Percentiles rank a stretch among this genome's conserved stretches.
Conservation (phyloP, 92 coral and sea anemone species). For the Plumapathes pennacea region DNA sequence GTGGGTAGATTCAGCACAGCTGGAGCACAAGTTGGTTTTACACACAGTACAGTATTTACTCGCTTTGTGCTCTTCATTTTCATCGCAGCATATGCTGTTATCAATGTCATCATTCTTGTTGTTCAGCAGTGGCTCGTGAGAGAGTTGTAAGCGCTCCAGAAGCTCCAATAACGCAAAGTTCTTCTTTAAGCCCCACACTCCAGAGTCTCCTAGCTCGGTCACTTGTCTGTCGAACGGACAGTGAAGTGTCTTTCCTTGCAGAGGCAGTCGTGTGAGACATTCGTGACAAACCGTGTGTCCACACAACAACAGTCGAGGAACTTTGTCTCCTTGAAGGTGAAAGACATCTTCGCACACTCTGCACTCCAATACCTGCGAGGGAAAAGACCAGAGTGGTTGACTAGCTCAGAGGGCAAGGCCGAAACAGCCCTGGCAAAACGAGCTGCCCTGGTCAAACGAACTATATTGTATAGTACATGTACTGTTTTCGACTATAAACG, state of each 20-base stretch:
- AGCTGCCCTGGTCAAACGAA: no score
- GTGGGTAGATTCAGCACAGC: slow-evolving; percentile 88
- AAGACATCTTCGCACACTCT: slow-evolving; percentile 98
- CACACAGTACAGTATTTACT: slow-evolving; percentile 88
- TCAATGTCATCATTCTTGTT: slow-evolving; percentile 60
- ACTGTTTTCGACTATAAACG: no score
- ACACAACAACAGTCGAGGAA: slow-evolving; percentile 89
- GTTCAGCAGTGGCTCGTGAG: slow-evolving; percentile 64
- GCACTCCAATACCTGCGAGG: slow-evolving; percentile 83
- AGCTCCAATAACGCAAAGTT: slow-evolving; percentile 95
- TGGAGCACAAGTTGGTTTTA: slow-evolving; percentile 70
- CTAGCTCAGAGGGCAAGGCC: no score
- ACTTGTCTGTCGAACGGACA: slow-evolving; percentile 98
- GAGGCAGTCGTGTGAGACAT: slow-evolving; percentile 86
- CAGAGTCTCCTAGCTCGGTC: slow-evolving; percentile 95
- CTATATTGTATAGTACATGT: no score
- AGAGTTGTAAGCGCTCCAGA: slow-evolving; percentile 77
- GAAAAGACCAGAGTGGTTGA: no score
- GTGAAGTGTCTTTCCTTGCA: slow-evolving; percentile 70
- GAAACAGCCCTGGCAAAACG: no score
- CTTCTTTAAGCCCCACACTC: slow-evolving; percentile 98
- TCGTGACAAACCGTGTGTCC: slow-evolving; percentile 99
- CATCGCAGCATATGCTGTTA: slow-evolving; percentile 86
- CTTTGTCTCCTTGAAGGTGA: slow-evolving; percentile 96
- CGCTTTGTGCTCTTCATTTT: slow-evolving; percentile 94